These are phyloP conservation scores for Sinodicranocentrus sp. DNA, from an alignment of 2,888 invertebrate species.

Conservation along the genomic window DNA sequence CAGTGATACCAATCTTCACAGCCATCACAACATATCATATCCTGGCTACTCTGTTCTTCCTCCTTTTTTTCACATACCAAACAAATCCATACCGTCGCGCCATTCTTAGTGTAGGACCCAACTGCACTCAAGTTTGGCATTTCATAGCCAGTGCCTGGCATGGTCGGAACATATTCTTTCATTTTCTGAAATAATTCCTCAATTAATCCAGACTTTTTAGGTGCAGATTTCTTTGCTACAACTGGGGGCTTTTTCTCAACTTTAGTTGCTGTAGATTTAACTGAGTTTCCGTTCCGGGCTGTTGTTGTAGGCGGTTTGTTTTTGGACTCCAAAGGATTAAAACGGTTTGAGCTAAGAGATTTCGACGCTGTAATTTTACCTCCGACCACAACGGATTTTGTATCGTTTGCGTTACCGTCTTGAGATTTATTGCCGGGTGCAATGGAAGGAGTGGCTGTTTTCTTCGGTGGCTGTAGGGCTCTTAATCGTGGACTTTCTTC, in stretches of 20 bases:
- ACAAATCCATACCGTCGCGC: slow-evolving; percentile 68
- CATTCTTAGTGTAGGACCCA: slow-evolving; percentile 61
- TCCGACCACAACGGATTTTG: not conserved
- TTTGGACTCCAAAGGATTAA: slow-evolving; percentile 13
- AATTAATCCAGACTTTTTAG: too few relatives aligned
- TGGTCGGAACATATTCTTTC: slow-evolving; percentile 22
- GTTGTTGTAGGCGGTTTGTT: not conserved
- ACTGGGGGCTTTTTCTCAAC: not conserved
- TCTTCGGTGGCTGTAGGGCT: not conserved
- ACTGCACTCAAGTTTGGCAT: slow-evolving; percentile 61
- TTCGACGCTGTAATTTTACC: slow-evolving; percentile 34
- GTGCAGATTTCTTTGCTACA: slow-evolving; percentile 29
- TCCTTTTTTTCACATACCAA: slow-evolving; percentile 69
- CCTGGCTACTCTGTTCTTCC: slow-evolving; percentile 58
- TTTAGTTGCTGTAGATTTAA: too few relatives aligned
- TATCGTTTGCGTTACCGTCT: not conserved
- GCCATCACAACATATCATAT: slow-evolving; percentile 67
- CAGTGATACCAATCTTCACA: slow-evolving; percentile 73
- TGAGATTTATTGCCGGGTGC: not conserved
- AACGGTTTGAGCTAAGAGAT: slow-evolving; percentile 29
- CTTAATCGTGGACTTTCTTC: not conserved
- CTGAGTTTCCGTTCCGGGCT: not conserved
- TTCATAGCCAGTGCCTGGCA: slow-evolving; percentile 61
- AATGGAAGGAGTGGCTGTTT: not conserved
- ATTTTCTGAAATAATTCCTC: not conserved